Evolutionary conservation across 2,888 invertebrate genomes (phyloP).

Genomic region (Myopa testacea): DNA sequence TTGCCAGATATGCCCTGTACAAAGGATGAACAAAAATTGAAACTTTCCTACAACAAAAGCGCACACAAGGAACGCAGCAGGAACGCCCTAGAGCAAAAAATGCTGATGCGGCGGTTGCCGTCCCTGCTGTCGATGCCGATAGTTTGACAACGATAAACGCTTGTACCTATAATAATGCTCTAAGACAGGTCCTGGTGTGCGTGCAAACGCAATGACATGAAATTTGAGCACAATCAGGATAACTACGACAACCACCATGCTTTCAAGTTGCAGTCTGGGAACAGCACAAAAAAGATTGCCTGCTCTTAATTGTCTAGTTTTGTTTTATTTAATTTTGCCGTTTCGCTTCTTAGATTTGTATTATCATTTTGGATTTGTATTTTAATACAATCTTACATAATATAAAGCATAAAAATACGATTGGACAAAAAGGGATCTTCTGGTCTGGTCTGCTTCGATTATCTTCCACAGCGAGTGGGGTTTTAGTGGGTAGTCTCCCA

Average conservation of each 20-base stretch:
- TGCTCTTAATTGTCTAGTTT: too few relatives aligned
- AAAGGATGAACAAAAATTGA: not conserved
- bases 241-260: not conserved
- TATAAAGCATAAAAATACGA: too few relatives aligned
- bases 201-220: not conserved
- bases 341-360: too few relatives aligned
- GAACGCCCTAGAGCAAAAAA: not conserved
- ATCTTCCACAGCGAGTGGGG: too few relatives aligned
- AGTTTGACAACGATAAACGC: not conserved
- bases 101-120: not conserved
- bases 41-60: not conserved
- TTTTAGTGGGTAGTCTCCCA: too few relatives aligned
- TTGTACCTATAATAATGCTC: not conserved
- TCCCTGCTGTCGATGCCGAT: not conserved
- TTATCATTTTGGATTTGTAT: too few relatives aligned
- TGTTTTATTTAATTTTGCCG: too few relatives aligned
- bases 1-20: not conserved
- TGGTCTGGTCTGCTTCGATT: too few relatives aligned
- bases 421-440: too few relatives aligned
- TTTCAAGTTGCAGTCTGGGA: not conserved
- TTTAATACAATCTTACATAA: too few relatives aligned
- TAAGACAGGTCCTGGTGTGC: slow-evolving; percentile 1
- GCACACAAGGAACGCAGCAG: slow-evolving; percentile 15
- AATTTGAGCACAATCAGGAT: not conserved
- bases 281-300: not conserved